Conservation (phyloP, 2,797 vertebrate species). For the Falco rusticolus region DNA sequence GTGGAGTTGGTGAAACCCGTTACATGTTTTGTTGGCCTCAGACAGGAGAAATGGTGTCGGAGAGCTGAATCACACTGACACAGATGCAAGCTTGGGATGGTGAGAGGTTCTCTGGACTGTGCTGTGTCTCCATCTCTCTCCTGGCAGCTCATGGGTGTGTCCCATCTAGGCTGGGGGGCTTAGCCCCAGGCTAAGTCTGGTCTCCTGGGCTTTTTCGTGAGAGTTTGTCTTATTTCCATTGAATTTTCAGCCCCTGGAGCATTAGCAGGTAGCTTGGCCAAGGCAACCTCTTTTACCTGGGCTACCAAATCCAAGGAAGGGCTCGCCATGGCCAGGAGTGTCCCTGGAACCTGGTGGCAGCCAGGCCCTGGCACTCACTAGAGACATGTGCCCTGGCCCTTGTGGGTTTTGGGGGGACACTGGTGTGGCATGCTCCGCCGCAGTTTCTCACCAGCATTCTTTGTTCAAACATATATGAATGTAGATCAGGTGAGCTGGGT, state of each 20-base stretch:
- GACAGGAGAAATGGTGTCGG: not conserved
- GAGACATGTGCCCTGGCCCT: not conserved
- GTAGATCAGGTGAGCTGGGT: accelerated
- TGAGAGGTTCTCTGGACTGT: not conserved
- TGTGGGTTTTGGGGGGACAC: not conserved
- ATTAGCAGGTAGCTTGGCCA: not conserved
- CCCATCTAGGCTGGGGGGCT: not conserved
- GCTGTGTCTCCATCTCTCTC: not conserved
- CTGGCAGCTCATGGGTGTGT: not conserved
- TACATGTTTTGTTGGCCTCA: not conserved
- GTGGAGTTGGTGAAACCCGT: not conserved
- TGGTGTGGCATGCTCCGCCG: not conserved
- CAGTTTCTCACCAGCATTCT: not conserved
- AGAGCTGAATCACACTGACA: not conserved
- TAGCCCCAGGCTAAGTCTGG: too few relatives aligned
- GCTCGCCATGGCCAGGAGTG: not conserved
- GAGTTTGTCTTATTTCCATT: not conserved
- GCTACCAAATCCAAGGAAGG: not conserved
- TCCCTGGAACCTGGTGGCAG: not conserved
- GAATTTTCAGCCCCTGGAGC: not conserved
- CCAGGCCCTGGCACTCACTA: not conserved
- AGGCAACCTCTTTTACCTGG: not conserved
- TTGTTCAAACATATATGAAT: accelerated
- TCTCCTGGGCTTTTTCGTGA: not conserved
- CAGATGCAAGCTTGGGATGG: not conserved